Percentiles rank a stretch among this genome's conserved stretches.
Evolutionary conservation across 2,113 vertebrate species (phyloP).

Genomic region (Saccopteryx bilineata): DNA sequence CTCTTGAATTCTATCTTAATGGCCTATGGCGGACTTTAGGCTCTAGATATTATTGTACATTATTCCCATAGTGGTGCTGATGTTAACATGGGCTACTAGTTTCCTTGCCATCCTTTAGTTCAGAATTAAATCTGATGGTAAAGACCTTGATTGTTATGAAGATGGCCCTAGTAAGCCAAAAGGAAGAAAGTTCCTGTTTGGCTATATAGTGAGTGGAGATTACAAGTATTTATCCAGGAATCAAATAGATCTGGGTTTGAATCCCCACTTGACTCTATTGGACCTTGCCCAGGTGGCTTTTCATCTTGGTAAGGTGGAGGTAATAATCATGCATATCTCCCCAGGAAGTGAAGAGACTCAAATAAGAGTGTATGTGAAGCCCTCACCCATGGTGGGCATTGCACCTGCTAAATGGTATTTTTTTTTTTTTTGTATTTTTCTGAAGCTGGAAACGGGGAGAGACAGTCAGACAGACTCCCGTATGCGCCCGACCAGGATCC

Average conservation of each 20-base stretch:
- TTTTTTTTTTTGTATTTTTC: too few species aligned
- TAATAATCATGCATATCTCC: neutral
- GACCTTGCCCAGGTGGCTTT: neutral
- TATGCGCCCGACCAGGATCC: too few species aligned
- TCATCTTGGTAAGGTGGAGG: neutral
- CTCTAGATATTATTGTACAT: neutral
- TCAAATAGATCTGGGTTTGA: neutral
- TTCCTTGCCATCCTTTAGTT: constrained; percentile 16
- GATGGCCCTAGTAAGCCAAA: neutral
- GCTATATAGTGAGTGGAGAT: neutral
- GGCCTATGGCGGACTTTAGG: neutral
- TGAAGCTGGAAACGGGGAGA: too few species aligned
- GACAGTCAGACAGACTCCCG: too few species aligned
- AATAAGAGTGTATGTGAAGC: neutral
- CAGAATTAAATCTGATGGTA: neutral
- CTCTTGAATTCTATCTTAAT: neutral
- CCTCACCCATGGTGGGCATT: neutral
- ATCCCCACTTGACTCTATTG: neutral
- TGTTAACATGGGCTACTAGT: neutral
- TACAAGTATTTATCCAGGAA: neutral
- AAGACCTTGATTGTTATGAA: constrained; percentile 3
- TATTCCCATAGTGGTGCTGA: neutral
- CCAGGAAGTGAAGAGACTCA: neutral
- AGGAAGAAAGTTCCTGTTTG: neutral
- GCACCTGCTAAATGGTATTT: neutral